These are phyloP conservation scores for Micromys minutus DNA, from an alignment of 2,113 vertebrate genomes.

Conservation along the genomic window DNA sequence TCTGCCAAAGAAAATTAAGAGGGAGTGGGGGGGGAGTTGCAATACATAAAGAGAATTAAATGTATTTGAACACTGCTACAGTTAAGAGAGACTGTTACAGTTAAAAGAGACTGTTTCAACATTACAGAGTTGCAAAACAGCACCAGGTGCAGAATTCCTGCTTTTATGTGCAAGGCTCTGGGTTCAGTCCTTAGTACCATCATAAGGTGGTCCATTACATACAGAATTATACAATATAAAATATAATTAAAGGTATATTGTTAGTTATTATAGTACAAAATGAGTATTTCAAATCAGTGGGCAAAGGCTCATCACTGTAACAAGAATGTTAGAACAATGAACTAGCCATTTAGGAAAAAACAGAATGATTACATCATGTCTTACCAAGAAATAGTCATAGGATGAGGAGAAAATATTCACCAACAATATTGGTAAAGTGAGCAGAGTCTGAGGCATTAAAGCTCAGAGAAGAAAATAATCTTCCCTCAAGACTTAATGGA, in stretches of 20 bases:
- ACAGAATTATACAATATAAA: neutral
- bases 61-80: constrained; percentile 6
- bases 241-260: neutral
- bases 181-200: neutral
- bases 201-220: neutral
- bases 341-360: neutral
- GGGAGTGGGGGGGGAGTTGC: neutral
- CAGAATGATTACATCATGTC: neutral
- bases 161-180: neutral
- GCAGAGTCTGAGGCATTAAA: neutral
- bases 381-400: neutral
- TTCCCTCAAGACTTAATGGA: neutral
- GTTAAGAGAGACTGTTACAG: neutral
- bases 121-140: neutral
- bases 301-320: neutral
- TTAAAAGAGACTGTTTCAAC: neutral
- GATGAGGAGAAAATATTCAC: neutral
- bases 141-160: neutral
- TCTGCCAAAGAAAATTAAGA: neutral
- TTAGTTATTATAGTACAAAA: neutral
- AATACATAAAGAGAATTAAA: neutral
- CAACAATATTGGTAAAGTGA: neutral
- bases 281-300: neutral
- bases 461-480: neutral
- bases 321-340: neutral